Evolutionary conservation across 2,888 invertebrate genomes (phyloP).

Genomic region (Latrodectus elegans): DNA sequence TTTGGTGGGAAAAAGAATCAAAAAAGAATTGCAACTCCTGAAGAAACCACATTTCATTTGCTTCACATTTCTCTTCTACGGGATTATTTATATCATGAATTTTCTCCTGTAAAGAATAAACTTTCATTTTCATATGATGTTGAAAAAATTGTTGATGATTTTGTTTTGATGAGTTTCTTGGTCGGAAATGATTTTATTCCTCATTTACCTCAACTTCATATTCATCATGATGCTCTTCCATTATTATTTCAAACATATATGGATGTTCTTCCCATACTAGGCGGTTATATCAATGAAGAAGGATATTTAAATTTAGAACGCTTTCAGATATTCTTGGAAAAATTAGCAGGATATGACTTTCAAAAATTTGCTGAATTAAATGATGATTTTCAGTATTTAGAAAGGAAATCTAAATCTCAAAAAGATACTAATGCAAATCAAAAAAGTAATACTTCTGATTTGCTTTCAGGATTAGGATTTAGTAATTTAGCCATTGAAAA

Average conservation of each 20-base stretch:
- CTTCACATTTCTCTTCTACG: slow-evolving; percentile 92
- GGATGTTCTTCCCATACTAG: slow-evolving; percentile 87
- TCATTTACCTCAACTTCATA: slow-evolving; percentile 94
- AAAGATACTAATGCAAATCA: slow-evolving; percentile 29
- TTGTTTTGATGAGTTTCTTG: slow-evolving; percentile 97
- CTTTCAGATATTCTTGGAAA: slow-evolving; percentile 84
- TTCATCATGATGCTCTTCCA: slow-evolving; percentile 90
- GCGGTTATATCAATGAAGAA: slow-evolving; percentile 94
- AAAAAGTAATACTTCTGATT: slow-evolving; percentile 38
- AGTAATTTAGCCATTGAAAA: slow-evolving; percentile 45
- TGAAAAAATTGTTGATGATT: slow-evolving; percentile 96
- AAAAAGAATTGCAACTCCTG: slow-evolving; percentile 81
- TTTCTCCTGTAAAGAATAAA: slow-evolving; percentile 76
- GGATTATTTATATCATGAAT: slow-evolving; percentile 95
- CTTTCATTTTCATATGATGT: slow-evolving; percentile 84
- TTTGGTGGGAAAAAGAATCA: slow-evolving; percentile 74
- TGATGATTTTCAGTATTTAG: slow-evolving; percentile 86
- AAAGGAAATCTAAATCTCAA: slow-evolving; percentile 79
- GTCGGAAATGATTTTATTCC: slow-evolving; percentile 99
- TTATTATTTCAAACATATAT: slow-evolving; percentile 91
- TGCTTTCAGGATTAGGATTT: slow-evolving; percentile 48
- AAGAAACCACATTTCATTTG: slow-evolving; percentile 93
- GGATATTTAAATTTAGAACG: slow-evolving; percentile 87
- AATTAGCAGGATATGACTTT: slow-evolving; percentile 73
- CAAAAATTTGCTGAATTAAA: slow-evolving; percentile 73